phyloP scores from a whole-genome alignment of 2,888 invertebrate genomes.

The Didymodactylos carnosus region DNA sequence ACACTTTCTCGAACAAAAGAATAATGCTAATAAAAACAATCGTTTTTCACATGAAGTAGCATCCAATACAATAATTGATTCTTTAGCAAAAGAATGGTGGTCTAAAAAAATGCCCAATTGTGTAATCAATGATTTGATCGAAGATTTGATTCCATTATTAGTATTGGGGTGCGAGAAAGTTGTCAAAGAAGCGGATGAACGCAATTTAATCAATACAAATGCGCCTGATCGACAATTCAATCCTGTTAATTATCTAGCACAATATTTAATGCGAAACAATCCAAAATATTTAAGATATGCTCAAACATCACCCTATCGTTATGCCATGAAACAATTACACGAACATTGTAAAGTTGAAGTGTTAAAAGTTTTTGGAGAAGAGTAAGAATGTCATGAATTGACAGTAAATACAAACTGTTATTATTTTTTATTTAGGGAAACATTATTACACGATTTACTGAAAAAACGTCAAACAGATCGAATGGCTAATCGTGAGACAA shows the following conservation, averaged over 20 bases:
- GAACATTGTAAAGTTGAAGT: conserved; percentile 29
- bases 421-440: not conserved
- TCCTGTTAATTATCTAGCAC: conserved; percentile 32
- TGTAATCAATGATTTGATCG: conserved; percentile 21
- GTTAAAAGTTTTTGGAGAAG: conserved; percentile 31
- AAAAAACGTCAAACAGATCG: conserved; percentile 9
- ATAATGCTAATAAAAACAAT: no score
- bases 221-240: conserved; percentile 28
- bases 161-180: conserved; percentile 34
- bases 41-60: conserved; percentile 1
- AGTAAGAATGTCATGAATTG: no score
- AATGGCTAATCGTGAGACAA: not conserved
- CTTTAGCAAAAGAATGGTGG: not conserved
- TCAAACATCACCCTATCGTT: conserved; percentile 33
- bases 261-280: conserved; percentile 34
- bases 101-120: not conserved
- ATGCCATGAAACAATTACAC: conserved; percentile 26
- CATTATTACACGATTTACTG: not conserved
- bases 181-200: conserved; percentile 27
- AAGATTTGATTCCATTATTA: conserved; percentile 30
- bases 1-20: no score
- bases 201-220: conserved; percentile 22
- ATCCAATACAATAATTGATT: not conserved
- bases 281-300: conserved; percentile 31
- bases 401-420: no score